Conservation (phyloP, 2,888 invertebrate species). For the Eristalinus aeneus region DNA sequence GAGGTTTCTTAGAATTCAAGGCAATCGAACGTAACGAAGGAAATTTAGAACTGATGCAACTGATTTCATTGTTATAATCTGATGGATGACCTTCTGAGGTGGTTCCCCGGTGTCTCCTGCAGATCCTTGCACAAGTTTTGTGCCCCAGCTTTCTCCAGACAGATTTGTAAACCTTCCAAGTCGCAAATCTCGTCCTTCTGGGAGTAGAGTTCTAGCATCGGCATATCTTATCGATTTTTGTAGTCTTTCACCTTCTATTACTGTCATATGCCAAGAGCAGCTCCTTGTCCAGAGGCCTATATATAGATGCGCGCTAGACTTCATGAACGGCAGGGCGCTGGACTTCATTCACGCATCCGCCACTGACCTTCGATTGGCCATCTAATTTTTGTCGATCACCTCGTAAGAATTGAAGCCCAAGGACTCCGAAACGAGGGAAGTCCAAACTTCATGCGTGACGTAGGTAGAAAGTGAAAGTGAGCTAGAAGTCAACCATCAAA, state of each 20-base stretch:
- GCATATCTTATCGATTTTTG: conserved; percentile 74
- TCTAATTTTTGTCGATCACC: conserved; percentile 87
- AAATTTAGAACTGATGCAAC: too few relatives aligned
- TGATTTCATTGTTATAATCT: too few relatives aligned
- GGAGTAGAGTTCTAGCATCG: conserved; percentile 81
- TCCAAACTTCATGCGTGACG: too few relatives aligned
- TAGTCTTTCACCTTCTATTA: conserved; percentile 83
- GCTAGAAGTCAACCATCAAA: too few relatives aligned
- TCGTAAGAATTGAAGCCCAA: conserved; percentile 86
- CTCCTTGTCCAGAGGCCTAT: conserved; percentile 88
- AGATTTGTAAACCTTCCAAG: conserved; percentile 87
- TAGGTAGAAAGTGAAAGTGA: too few relatives aligned
- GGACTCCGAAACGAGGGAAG: too few relatives aligned
- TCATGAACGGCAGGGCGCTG: conserved; percentile 82
- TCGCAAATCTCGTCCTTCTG: conserved; percentile 85
- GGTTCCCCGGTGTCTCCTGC: conserved; percentile 91
- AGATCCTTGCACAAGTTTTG: conserved; percentile 90
- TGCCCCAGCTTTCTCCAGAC: conserved; percentile 87
- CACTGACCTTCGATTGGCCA: conserved; percentile 87
- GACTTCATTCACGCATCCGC: conserved; percentile 84
- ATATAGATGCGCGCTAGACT: conserved; percentile 84
- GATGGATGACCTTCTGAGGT: too few relatives aligned
- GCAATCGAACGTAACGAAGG: too few relatives aligned
- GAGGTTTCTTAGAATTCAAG: too few relatives aligned
- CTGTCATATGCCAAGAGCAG: conserved; percentile 85